A percentile compares a stretch with the other conserved stretches of the same genome.
phyloP scores from a whole-genome alignment of 2,797 vertebrate genomes.

The Toxotes lorentzi region DNA sequence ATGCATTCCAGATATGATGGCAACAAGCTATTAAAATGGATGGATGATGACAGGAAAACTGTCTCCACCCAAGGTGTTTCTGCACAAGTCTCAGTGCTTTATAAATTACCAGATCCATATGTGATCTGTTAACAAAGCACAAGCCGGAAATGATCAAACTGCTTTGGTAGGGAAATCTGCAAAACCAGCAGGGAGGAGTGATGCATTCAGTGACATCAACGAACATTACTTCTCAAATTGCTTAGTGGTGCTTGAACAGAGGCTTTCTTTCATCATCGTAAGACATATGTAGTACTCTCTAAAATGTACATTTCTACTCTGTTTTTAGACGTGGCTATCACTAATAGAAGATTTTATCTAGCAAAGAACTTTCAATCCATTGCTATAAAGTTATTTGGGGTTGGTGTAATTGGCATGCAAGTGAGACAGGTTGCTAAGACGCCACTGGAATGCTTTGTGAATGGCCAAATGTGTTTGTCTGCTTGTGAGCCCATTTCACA shows the following conservation, averaged over 20 bases:
- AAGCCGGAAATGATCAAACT: conserved; percentile 34
- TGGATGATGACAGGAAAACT: conserved; percentile 45
- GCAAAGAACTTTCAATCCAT: conserved; percentile 41
- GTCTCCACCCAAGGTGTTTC: conserved; percentile 45
- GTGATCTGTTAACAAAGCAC: conserved; percentile 53
- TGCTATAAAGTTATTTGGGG: conserved; percentile 59
- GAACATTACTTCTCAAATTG: conserved; percentile 35
- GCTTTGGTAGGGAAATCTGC: conserved; percentile 15
- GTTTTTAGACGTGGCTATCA: conserved; percentile 35
- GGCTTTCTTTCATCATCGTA: conserved; percentile 37
- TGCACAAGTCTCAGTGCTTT: conserved; percentile 29
- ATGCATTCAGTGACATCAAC: conserved; percentile 37
- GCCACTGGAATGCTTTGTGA: conserved; percentile 67
- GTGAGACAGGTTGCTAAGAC: conserved; percentile 72
- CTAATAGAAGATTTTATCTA: conserved; percentile 50
- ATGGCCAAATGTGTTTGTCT: conserved; percentile 70
- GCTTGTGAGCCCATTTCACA: conserved; percentile 67
- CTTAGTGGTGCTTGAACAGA: conserved; percentile 13
- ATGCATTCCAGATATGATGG: conserved; percentile 50
- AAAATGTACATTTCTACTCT: background rate
- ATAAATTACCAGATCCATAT: conserved; percentile 49
- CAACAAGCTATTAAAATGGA: conserved; percentile 59
- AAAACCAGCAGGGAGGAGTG: conserved; percentile 34
- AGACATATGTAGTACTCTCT: conserved; percentile 8
- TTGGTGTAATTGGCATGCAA: conserved; percentile 77